Evolutionary conservation across 1,140 invertebrate species (phyloP).

Genomic region (Trichonephila clavipes): DNA sequence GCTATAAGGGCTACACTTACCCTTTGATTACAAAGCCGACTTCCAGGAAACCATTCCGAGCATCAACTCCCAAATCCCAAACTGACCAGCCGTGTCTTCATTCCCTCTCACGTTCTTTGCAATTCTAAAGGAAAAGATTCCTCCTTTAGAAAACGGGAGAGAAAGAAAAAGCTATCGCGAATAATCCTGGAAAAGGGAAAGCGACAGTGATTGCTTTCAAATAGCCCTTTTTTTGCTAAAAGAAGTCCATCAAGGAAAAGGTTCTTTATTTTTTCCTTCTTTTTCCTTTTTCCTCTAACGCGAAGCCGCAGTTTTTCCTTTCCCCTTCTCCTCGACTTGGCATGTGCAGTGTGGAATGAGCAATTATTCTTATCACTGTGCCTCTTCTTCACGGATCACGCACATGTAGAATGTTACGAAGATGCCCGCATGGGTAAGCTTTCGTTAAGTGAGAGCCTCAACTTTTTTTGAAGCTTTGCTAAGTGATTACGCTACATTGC

Average conservation of each 20-base stretch:
- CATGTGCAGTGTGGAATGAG: conserved; percentile 31
- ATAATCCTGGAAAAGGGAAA: conserved; percentile 65
- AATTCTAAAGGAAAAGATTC: conserved; percentile 40
- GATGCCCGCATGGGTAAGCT: conserved; percentile 17
- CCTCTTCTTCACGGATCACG: conserved; percentile 42
- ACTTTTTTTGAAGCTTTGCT: background rate
- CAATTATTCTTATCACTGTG: conserved; percentile 49
- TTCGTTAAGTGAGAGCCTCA: background rate
- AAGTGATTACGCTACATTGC: conserved; percentile 36
- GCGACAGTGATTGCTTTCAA: conserved; percentile 68
- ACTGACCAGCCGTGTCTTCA: conserved; percentile 24
- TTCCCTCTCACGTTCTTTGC: conserved; percentile 38
- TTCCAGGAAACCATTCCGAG: conserved; percentile 1
- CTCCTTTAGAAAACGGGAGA: background rate
- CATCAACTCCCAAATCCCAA: conserved; percentile 30
- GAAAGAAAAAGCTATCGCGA: conserved; percentile 56
- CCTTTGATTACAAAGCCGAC: background rate
- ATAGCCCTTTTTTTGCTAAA: conserved; percentile 53
- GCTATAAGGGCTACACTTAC: background rate
- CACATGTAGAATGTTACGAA: conserved; percentile 2
- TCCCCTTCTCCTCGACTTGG: conserved; percentile 13
- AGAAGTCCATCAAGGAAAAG: conserved; percentile 53
- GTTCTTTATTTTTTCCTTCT: background rate
- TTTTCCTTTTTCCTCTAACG: background rate
- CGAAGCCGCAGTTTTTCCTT: conserved; percentile 19